phyloP scores from a whole-genome alignment of 2,797 vertebrate species.

The Furcifer pardalis region DNA sequence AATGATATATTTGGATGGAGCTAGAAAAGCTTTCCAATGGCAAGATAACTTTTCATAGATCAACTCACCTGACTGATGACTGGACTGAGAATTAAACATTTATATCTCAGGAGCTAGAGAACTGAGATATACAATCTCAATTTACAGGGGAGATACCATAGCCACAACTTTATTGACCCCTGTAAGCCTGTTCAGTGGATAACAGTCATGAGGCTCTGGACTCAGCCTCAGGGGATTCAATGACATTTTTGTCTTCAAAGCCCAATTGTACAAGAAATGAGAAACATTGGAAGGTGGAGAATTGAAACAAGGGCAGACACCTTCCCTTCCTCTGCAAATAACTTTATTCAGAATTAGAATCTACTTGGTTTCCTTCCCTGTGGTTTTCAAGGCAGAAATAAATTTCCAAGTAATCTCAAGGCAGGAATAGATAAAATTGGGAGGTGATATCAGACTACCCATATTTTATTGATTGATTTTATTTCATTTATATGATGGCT shows the following conservation, averaged over 20 bases:
- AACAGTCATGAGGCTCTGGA: not conserved
- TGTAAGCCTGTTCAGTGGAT: not conserved
- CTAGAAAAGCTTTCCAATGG: conserved; percentile 62
- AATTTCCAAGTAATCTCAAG: not conserved
- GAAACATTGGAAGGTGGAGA: not conserved
- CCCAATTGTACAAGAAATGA: accelerated
- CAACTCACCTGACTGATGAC: conserved; percentile 58
- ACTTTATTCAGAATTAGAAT: not conserved
- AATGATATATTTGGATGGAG: conserved; percentile 61
- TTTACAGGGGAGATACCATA: conserved; percentile 15
- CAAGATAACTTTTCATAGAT: conserved; percentile 47
- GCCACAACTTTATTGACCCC: conserved; percentile 16
- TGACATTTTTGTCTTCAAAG: conserved; percentile 23
- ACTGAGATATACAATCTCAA: conserved; percentile 55
- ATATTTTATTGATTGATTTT: too few relatives aligned
- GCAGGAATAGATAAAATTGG: too few relatives aligned
- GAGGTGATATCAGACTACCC: too few relatives aligned
- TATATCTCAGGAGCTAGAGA: conserved; percentile 60
- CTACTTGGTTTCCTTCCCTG: not conserved
- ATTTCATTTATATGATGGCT: too few relatives aligned
- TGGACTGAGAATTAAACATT: conserved; percentile 75
- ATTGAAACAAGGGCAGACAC: not conserved
- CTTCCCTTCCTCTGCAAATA: not conserved
- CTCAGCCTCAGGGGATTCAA: not conserved
- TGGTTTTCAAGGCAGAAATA: not conserved